These are phyloP conservation scores for Masticophis lateralis DNA, from an alignment of 2,797 vertebrate genomes.

Conservation along the genomic window DNA sequence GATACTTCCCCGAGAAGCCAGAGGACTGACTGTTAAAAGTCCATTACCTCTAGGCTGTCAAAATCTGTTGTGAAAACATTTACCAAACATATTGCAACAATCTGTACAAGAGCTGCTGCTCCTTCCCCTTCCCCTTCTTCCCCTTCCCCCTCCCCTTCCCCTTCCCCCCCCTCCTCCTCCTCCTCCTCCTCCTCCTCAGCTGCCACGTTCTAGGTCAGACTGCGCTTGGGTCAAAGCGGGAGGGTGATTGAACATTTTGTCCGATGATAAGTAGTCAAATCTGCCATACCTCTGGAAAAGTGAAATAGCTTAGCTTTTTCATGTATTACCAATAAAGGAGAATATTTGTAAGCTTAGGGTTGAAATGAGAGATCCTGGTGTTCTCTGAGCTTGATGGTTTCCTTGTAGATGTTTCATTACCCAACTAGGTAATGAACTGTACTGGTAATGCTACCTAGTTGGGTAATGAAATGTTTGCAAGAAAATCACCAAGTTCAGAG, in stretches of 20 bases:
- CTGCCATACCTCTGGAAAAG: slow-evolving; percentile 52
- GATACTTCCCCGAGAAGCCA: background rate
- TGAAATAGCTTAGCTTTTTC: slow-evolving; percentile 38
- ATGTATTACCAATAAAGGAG: background rate
- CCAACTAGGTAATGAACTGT: too few relatives aligned
- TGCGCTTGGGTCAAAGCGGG: slow-evolving; percentile 30
- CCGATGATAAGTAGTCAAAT: slow-evolving; percentile 65
- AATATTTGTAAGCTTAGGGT: too few relatives aligned
- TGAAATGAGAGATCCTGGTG: too few relatives aligned
- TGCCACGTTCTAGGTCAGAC: background rate
- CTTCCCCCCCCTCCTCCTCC: accelerated
- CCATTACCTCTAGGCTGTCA: background rate
- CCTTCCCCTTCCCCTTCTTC: too few relatives aligned
- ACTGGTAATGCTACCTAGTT: too few relatives aligned
- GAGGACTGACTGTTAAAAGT: background rate
- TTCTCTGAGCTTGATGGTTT: too few relatives aligned
- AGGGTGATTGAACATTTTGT: slow-evolving; percentile 63
- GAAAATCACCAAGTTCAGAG: too few relatives aligned
- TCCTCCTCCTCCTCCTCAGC: too few relatives aligned
- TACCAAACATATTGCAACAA: background rate
- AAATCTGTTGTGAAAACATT: background rate
- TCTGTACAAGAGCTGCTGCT: background rate
- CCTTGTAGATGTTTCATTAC: too few relatives aligned
- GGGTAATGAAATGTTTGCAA: too few relatives aligned
- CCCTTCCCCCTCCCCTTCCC: too few relatives aligned